Conservation (phyloP, 2,888 invertebrate species). For the Noctua fimbriata region DNA sequence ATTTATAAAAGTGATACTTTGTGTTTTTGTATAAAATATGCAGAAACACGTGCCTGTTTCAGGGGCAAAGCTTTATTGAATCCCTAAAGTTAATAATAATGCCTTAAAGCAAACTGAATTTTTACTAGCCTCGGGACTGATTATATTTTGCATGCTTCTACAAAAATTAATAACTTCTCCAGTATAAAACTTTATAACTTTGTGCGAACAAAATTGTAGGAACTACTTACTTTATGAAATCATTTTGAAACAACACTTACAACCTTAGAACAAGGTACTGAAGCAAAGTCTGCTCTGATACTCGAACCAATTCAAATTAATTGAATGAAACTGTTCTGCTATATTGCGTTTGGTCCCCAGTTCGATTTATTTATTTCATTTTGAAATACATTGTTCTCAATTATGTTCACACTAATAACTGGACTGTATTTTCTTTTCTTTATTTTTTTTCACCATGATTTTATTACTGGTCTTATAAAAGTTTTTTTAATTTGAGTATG, state of each 20-base stretch:
- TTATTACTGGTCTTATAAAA: too few species aligned
- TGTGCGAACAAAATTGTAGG: neutral
- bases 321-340: neutral
- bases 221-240: neutral
- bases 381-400: neutral
- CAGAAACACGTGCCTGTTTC: constrained; percentile 18
- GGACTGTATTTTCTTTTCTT: too few species aligned
- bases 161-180: neutral
- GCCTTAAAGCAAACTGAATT: constrained; percentile 5
- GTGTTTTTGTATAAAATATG: constrained; percentile 16
- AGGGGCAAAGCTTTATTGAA: neutral
- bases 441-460: too few species aligned
- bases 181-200: neutral
- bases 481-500: too few species aligned
- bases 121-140: neutral
- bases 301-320: too few species aligned
- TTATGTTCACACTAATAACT: neutral
- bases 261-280: neutral
- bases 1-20: neutral
- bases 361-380: neutral
- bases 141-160: neutral
- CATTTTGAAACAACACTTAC: neutral
- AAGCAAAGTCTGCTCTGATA: neutral
- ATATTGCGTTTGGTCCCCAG: neutral
- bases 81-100: constrained; percentile 4